These are phyloP conservation scores for Hymenochirus boettgeri DNA, from an alignment of 2,113 vertebrate species.

Conservation along the genomic window DNA sequence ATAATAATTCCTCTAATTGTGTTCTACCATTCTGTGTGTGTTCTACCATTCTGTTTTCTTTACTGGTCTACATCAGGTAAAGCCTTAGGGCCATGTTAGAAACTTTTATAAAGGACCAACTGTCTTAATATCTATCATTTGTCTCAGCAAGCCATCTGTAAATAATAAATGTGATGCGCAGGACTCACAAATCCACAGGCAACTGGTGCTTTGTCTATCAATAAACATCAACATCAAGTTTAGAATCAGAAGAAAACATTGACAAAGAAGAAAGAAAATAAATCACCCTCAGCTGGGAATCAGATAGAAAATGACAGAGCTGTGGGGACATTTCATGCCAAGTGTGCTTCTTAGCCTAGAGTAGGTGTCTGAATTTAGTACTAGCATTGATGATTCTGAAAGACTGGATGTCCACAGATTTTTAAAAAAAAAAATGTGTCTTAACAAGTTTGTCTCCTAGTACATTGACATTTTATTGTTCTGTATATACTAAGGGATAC, in stretches of 20 bases:
- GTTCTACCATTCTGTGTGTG: too few relatives aligned
- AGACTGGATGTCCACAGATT: neutral
- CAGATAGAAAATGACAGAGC: conserved; percentile 41
- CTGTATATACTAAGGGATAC: too few relatives aligned
- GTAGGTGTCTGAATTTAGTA: conserved; percentile 10
- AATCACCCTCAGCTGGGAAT: conserved; percentile 22
- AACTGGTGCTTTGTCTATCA: conserved; percentile 31
- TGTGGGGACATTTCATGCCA: conserved; percentile 34
- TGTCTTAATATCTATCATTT: conserved; percentile 29
- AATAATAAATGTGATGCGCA: conserved; percentile 32
- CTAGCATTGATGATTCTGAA: conserved; percentile 19
- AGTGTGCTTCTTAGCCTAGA: conserved; percentile 19
- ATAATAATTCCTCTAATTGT: too few relatives aligned
- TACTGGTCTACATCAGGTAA: conserved; percentile 14
- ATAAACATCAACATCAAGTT: conserved; percentile 41
- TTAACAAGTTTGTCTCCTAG: neutral
- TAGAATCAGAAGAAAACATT: conserved; percentile 21
- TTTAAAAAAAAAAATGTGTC: conserved; percentile 2
- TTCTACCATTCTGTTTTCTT: too few relatives aligned
- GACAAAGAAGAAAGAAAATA: conserved; percentile 15
- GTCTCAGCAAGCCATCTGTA: conserved; percentile 32
- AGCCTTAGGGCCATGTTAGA: conserved; percentile 7
- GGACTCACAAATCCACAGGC: conserved; percentile 39
- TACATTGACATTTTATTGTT: neutral
- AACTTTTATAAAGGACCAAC: conserved; percentile 6